phyloP scores from a whole-genome alignment of 2,888 invertebrate genomes.

The Diachrysia chrysitis region DNA sequence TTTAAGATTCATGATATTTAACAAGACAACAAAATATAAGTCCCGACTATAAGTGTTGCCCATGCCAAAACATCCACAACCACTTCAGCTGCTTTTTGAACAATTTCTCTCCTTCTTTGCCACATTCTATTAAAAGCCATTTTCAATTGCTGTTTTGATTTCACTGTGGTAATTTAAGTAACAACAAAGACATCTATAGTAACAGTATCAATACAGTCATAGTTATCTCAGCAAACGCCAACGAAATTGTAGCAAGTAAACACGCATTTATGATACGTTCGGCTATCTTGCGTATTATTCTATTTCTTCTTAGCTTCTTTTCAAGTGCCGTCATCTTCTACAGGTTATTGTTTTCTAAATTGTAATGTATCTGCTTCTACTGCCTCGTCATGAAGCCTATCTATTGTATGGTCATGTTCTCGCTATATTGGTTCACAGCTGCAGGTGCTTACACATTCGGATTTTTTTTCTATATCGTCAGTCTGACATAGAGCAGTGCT shows the following conservation, averaged over 20 bases:
- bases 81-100: conserved; percentile 57
- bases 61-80: conserved; percentile 68
- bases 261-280: conserved; percentile 73
- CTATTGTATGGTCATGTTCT: conserved; percentile 15
- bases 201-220: conserved; percentile 72
- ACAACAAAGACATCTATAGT: conserved; percentile 51
- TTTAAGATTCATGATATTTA: conserved; percentile 27
- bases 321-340: conserved; percentile 66
- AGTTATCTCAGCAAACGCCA: conserved; percentile 77
- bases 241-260: conserved; percentile 72
- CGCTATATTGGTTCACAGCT: conserved; percentile 55
- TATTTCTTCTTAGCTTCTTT: conserved; percentile 67
- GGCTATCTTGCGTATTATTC: conserved; percentile 66
- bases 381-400: conserved; percentile 14
- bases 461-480: conserved; percentile 56
- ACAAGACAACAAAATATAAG: conserved; percentile 66
- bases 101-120: conserved; percentile 63
- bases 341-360: background rate
- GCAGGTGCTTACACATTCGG: conserved; percentile 71
- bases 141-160: conserved; percentile 8
- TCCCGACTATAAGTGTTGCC: conserved; percentile 69
- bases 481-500: conserved; percentile 57
- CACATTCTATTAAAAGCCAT: conserved; percentile 71
- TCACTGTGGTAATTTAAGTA: background rate
- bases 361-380: conserved; percentile 8